Conservation (phyloP, 2,888 invertebrate species). For the Salpingus planirostris region DNA sequence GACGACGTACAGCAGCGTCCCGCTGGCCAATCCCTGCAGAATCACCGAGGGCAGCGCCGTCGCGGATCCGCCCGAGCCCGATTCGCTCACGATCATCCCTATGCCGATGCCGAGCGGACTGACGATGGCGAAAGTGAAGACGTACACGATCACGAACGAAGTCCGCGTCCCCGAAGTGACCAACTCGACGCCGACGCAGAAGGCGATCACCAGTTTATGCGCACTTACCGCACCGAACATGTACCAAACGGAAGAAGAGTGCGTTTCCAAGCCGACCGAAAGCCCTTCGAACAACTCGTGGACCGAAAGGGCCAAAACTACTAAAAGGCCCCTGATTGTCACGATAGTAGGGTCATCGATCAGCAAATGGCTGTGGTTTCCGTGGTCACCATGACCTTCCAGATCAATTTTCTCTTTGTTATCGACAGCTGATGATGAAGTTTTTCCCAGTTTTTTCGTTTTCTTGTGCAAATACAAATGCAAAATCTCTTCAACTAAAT, state of each 20-base stretch:
- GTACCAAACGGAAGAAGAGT: slow-evolving; percentile 56
- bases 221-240: slow-evolving; percentile 78
- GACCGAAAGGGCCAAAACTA: slow-evolving; percentile 74
- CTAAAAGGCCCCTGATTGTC: slow-evolving; percentile 60
- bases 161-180: slow-evolving; percentile 61
- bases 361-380: slow-evolving; percentile 28
- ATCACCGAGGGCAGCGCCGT: slow-evolving; percentile 57
- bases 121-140: slow-evolving; percentile 68
- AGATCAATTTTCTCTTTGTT: slow-evolving; percentile 2
- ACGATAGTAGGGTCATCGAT: slow-evolving; percentile 30
- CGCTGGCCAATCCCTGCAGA: slow-evolving; percentile 79
- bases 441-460: slow-evolving; percentile 14
- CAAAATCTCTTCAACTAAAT: slow-evolving; percentile 70
- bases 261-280: slow-evolving; percentile 68
- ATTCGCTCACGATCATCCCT: slow-evolving; percentile 52
- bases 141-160: slow-evolving; percentile 54
- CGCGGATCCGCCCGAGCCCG: slow-evolving; percentile 47
- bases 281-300: slow-evolving; percentile 83
- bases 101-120: slow-evolving; percentile 74
- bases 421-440: not conserved
- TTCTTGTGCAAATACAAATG: slow-evolving; percentile 57
- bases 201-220: slow-evolving; percentile 80
- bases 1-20: slow-evolving; percentile 91
- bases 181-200: slow-evolving; percentile 79
- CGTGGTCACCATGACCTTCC: slow-evolving; percentile 15